These are phyloP conservation scores for Trachymyrmex cornetzi DNA, from an alignment of 1,140 invertebrate genomes.

Conservation along the genomic window DNA sequence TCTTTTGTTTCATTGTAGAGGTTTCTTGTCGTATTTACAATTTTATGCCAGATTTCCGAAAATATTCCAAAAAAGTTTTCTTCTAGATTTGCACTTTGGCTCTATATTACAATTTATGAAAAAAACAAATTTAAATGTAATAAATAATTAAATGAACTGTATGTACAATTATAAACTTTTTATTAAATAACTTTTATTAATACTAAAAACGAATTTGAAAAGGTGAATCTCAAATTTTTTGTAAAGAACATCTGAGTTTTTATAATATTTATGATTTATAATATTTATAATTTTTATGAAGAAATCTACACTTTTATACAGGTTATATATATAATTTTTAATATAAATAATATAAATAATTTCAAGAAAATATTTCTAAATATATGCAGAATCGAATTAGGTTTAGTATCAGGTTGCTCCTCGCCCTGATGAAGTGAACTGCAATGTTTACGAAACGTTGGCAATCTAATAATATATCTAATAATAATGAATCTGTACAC, in stretches of 20 bases:
- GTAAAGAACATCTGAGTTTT: constrained; percentile 30
- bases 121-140: not conserved
- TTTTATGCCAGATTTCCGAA: not conserved
- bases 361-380: not conserved
- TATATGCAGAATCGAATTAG: not conserved
- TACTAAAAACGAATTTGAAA: not conserved
- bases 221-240: not conserved
- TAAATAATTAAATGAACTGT: constrained; percentile 15
- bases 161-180: not conserved
- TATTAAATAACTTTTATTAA: constrained; percentile 17
- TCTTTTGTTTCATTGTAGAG: constrained; percentile 18
- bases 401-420: no score
- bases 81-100: not conserved
- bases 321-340: not conserved
- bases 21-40: constrained; percentile 1
- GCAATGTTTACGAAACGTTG: no score
- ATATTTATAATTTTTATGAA: not conserved
- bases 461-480: no score
- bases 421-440: no score
- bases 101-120: not conserved
- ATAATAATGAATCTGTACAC: no score
- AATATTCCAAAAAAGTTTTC: constrained; percentile 22
- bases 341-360: not conserved
- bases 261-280: not conserved
- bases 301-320: not conserved